Evolutionary conservation across 2,888 invertebrate species (phyloP).

Genomic region (Drosophila ezoana): DNA sequence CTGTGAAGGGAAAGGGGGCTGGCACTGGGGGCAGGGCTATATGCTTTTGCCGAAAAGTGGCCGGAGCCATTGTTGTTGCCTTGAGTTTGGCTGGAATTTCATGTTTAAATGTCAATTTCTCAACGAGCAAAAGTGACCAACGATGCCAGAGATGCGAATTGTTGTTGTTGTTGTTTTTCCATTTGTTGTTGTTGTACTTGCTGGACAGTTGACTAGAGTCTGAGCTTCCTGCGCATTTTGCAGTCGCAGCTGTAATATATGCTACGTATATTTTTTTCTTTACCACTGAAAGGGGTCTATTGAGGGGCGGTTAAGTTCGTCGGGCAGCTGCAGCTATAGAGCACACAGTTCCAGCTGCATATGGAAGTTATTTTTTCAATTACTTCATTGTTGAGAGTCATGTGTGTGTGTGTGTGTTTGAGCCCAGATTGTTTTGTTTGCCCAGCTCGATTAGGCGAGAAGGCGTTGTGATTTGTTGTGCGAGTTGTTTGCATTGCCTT

Average conservation of each 20-base stretch:
- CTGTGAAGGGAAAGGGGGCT: neutral
- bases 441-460: constrained; percentile 48
- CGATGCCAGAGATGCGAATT: constrained; percentile 35
- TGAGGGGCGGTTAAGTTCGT: neutral
- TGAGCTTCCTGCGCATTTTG: constrained; percentile 48
- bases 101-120: constrained; percentile 80
- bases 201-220: constrained; percentile 22
- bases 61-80: constrained; percentile 59
- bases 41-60: constrained; percentile 61
- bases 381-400: constrained; percentile 60
- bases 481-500: constrained; percentile 22
- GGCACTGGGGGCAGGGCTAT: neutral
- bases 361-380: constrained; percentile 68
- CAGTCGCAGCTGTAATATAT: constrained; percentile 49
- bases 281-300: constrained; percentile 12
- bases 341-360: constrained; percentile 25
- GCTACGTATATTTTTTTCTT: constrained; percentile 45
- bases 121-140: constrained; percentile 75
- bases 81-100: constrained; percentile 69
- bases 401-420: constrained; percentile 15
- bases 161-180: constrained; percentile 18
- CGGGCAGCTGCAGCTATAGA: constrained; percentile 7
- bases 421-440: constrained; percentile 53
- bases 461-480: constrained; percentile 59
- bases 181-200: constrained; percentile 11